Base-by-base conservation (phyloP, 2,888 invertebrate genomes). In the Linnaemya tessellans region DNA sequence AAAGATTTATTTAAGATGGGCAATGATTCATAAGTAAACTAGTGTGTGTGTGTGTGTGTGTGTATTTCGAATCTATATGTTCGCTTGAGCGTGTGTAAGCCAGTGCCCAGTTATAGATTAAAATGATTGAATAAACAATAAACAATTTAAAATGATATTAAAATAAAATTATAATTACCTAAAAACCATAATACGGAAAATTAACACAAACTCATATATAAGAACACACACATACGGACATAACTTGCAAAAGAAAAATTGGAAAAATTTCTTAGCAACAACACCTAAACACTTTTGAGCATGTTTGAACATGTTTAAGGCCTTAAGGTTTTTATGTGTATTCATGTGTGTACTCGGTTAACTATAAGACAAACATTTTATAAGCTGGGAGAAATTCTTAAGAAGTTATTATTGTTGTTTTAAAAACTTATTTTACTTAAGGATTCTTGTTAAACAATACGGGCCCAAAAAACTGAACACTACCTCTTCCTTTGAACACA, bases 111-210 rank as follows among this genome's bases (percentile, higher is more conserved):
- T 67, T 81, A 68, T 62, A 78, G 85, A 82, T 85, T 82, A 82
- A 79, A 75, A 80, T 71, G 70, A 82, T 67, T 82, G 79, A 75
- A 82, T 79, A 79, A 85, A 82, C 82, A 82, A 85, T 68, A 79
- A 85, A 85, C 78, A 79, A 82, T 84, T 85, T 79, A 71, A 82
- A 79, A 82, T 79, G 65, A 58, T 75, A 74, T 74, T 74, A 74
- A 74, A 81, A 79, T 25, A 75, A 75, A 79, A 49, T 62, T 70
- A 67, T 79, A 80, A 85, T 80, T 82, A 82, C 82, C 82, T 67
- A 71, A 78, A 82, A 78, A 58, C 77, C 82, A 71, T 65, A 77
- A 82, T 58, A 77, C 20, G 51, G 58, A 77, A 71, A 77, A 65
- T 71, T 71, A 18, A 25, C 70, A 70, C 38, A 54, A 20, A 35